Conservation (phyloP, 2,113 vertebrate species). For the Ranitomeya variabilis region DNA sequence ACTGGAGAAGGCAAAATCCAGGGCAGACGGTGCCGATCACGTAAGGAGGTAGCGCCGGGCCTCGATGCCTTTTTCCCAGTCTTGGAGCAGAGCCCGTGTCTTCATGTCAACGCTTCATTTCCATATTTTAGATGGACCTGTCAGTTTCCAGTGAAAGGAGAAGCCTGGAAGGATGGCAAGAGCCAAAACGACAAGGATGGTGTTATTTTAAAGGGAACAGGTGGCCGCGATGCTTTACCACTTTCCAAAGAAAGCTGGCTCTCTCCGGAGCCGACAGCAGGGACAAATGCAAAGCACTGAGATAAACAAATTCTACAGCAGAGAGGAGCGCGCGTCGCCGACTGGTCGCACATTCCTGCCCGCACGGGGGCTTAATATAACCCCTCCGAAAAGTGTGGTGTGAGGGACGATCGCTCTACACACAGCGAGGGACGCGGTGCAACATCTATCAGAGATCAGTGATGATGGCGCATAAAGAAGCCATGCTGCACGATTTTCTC, state of each 20-base stretch:
- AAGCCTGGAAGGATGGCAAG: conserved; percentile 6
- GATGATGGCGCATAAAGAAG: too few relatives aligned
- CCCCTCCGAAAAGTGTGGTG: not conserved
- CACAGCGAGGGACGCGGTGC: not conserved
- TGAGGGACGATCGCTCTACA: not conserved
- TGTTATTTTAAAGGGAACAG: conserved; percentile 57
- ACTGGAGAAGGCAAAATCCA: too few relatives aligned
- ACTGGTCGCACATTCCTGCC: conserved; percentile 5
- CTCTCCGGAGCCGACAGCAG: conserved; percentile 39
- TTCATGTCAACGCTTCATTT: conserved; percentile 21
- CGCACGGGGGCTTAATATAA: not conserved
- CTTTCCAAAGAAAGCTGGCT: conserved; percentile 55
- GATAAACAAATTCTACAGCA: conserved; percentile 48
- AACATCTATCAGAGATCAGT: not conserved
- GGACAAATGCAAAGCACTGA: conserved; percentile 47
- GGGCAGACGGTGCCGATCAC: too few relatives aligned
- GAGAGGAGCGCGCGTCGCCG: not conserved
- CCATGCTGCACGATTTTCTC: too few relatives aligned
- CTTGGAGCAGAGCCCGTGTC: not conserved
- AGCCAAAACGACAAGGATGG: conserved; percentile 49
- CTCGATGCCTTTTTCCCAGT: not conserved
- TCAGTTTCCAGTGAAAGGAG: conserved; percentile 39
- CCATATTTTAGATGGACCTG: conserved; percentile 54
- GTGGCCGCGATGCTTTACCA: conserved; percentile 40
- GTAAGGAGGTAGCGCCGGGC: too few relatives aligned